Conservation (phyloP, 2,797 vertebrate species). For the Mionectes olivaceus region DNA sequence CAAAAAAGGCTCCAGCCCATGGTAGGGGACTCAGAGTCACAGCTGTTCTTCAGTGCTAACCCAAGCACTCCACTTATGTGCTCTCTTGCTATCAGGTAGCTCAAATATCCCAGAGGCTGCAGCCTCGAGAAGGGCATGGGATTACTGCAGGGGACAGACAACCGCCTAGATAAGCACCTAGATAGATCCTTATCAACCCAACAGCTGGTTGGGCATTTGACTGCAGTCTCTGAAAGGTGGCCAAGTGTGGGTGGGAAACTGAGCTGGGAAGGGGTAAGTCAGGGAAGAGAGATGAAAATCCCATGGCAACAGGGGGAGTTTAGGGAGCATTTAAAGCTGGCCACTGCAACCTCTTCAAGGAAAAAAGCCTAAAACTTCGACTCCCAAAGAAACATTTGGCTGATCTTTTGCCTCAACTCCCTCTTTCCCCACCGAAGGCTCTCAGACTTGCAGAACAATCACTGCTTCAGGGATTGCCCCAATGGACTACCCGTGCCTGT, state of each 20-base stretch:
- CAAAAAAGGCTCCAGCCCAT: neutral
- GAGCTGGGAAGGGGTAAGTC: neutral
- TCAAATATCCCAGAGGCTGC: slow-evolving; percentile 39
- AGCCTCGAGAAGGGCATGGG: slow-evolving; percentile 22
- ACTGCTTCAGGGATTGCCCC: neutral
- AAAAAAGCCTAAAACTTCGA: neutral
- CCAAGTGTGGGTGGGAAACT: neutral
- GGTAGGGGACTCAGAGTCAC: neutral
- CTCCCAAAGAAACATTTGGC: neutral
- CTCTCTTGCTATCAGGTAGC: slow-evolving; percentile 42
- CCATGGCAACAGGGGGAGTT: neutral
- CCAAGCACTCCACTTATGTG: slow-evolving; percentile 3
- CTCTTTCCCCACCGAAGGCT: neutral
- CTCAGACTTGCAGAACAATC: neutral
- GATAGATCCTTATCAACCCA: neutral
- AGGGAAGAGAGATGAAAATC: neutral
- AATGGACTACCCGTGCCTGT: fast-evolving
- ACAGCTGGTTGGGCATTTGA: neutral
- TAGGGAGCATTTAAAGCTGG: neutral
- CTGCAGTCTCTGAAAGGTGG: slow-evolving; percentile 14
- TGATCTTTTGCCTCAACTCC: neutral
- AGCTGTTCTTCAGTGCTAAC: slow-evolving; percentile 27
- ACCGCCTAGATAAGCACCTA: neutral
- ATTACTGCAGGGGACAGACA: neutral
- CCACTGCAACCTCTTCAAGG: neutral